Evolutionary conservation across 37 sponge, comb jelly and placozoan species (phyloP).

Genomic region (Spongilla lacustris): DNA sequence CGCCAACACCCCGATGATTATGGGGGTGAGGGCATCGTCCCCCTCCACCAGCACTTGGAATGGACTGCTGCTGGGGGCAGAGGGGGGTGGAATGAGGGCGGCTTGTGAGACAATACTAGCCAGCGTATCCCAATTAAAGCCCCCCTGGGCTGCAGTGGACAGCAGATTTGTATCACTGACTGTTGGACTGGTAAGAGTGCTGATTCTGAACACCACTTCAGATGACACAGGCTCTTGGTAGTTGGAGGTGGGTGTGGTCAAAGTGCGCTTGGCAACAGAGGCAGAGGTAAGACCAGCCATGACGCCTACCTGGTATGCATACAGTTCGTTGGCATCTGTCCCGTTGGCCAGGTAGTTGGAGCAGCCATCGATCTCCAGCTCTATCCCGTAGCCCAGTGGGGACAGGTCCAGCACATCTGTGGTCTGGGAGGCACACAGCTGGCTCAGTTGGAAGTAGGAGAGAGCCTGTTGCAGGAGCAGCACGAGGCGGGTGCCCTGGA

Average conservation of each 20-base stretch:
- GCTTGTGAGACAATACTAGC: conserved; percentile 41
- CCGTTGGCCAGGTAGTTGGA: conserved; percentile 73
- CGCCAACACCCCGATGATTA: conserved; percentile 55
- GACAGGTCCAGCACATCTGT: conserved; percentile 39
- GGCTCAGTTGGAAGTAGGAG: conserved; percentile 60
- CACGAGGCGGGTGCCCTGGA: conserved; percentile 45
- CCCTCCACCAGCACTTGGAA: not conserved
- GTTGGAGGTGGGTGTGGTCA: not conserved
- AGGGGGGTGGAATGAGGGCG: not conserved
- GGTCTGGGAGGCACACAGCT: conserved; percentile 58
- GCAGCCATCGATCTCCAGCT: conserved; percentile 69
- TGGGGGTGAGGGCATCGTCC: conserved; percentile 67
- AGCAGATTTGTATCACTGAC: conserved; percentile 21
- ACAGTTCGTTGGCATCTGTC: conserved; percentile 55
- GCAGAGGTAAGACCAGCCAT: conserved; percentile 6
- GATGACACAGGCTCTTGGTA: conserved; percentile 54
- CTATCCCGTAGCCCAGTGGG: conserved; percentile 23
- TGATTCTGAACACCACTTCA: conserved; percentile 49
- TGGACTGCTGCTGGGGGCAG: not conserved
- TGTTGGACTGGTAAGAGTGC: not conserved
- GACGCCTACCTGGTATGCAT: conserved; percentile 31
- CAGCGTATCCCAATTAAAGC: conserved; percentile 58
- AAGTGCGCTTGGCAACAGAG: not conserved
- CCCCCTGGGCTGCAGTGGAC: not conserved
- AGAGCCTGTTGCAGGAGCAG: conserved; percentile 67